These are phyloP conservation scores for Buphagus erythrorhynchus DNA, from an alignment of 2,797 vertebrate genomes.

Conservation along the genomic window DNA sequence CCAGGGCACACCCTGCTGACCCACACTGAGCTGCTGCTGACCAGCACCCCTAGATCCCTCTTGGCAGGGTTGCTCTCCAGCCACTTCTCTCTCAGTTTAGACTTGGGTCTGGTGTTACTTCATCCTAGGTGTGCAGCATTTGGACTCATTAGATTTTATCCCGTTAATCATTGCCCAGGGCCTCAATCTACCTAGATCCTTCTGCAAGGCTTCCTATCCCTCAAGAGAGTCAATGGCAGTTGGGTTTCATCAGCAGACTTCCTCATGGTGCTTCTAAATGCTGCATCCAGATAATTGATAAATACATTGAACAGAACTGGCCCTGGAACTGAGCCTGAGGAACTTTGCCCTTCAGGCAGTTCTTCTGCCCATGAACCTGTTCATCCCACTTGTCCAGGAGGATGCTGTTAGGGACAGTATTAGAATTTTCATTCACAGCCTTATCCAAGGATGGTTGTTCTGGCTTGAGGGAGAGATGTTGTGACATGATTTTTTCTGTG, in stretches of 20 bases:
- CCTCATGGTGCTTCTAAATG: background rate
- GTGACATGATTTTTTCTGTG: background rate
- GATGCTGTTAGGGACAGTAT: background rate
- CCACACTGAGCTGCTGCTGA: background rate
- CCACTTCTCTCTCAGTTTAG: rapidly evolving
- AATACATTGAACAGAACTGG: background rate
- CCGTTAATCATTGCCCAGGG: no score
- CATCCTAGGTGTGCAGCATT: background rate
- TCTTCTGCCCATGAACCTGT: background rate
- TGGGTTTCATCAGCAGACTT: background rate
- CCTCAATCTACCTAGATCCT: no score
- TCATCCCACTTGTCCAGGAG: background rate
- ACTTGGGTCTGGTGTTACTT: background rate
- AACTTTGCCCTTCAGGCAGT: background rate
- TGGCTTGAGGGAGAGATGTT: background rate
- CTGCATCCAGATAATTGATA: background rate
- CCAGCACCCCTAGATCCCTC: background rate
- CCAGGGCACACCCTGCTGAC: background rate
- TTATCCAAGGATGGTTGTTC: background rate
- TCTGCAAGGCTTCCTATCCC: background rate
- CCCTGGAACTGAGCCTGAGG: background rate
- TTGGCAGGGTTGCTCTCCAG: background rate
- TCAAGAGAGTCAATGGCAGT: background rate
- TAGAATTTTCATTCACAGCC: background rate
- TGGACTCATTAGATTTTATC: background rate